phyloP scores from a whole-genome alignment of 2,888 invertebrate genomes.

The Tenodera sinensis region DNA sequence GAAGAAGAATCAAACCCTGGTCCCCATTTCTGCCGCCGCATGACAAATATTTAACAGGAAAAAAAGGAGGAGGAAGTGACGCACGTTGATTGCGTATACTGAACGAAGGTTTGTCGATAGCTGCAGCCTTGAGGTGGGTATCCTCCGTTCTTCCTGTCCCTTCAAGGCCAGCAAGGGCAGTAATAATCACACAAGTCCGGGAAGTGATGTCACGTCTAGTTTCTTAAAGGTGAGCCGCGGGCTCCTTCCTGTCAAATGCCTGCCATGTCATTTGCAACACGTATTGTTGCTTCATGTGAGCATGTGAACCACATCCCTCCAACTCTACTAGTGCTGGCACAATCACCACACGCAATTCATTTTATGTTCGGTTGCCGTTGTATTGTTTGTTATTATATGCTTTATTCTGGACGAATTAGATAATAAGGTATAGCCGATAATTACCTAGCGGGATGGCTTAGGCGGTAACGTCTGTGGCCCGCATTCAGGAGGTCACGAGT shows the following conservation, averaged over 20 bases:
- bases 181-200: slow-evolving; percentile 1
- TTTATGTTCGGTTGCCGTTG: too few species aligned
- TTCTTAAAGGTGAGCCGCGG: neutral
- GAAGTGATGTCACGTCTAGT: slow-evolving; percentile 9
- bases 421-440: too few species aligned
- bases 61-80: neutral
- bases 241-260: neutral
- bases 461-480: too few species aligned
- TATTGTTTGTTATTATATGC: too few species aligned
- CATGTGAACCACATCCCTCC: too few species aligned
- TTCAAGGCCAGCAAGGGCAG: neutral
- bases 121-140: slow-evolving; percentile 1
- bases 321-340: too few species aligned
- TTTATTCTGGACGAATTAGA: too few species aligned
- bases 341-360: too few species aligned
- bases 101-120: neutral
- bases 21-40: neutral
- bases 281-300: too few species aligned
- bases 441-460: too few species aligned
- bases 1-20: neutral
- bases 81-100: neutral
- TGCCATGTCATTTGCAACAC: neutral
- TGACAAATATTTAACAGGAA: neutral
- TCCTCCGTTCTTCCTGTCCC: slow-evolving; percentile 4
- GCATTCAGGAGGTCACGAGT: too few species aligned